Conservation (phyloP, 2,113 vertebrate species). For the Condylura cristata region DNA sequence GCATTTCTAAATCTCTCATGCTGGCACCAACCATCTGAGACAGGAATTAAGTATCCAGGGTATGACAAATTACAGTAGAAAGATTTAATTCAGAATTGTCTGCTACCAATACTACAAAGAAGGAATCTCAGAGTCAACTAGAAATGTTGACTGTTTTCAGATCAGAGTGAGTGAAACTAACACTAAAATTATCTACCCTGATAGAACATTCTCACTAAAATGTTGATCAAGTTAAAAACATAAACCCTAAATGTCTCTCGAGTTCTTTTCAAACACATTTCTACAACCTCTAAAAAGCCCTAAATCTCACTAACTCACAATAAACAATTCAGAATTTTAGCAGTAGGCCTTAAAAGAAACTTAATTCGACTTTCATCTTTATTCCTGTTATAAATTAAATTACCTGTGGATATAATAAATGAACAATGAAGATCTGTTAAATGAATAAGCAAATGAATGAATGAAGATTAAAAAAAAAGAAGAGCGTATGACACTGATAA, state of each 20-base stretch:
- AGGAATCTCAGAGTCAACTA: neutral
- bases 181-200: conserved; percentile 32
- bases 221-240: conserved; percentile 17
- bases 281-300: conserved; percentile 18
- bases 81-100: neutral
- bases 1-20: neutral
- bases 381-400: neutral
- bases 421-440: neutral
- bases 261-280: conserved; percentile 50
- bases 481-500: neutral
- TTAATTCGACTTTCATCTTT: neutral
- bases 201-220: conserved; percentile 41
- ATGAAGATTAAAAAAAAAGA: neutral
- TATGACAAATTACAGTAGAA: neutral
- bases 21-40: neutral
- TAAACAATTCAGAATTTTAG: conserved; percentile 33
- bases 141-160: conserved; percentile 36
- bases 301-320: conserved; percentile 18
- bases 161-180: conserved; percentile 37
- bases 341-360: neutral
- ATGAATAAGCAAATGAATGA: neutral
- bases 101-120: neutral
- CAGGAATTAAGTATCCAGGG: neutral
- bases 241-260: neutral
- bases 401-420: neutral